A percentile compares a stretch with the other conserved stretches of the same genome.
Evolutionary conservation across 2,888 invertebrate genomes (phyloP).

Genomic region (Microctonus brassicae): DNA sequence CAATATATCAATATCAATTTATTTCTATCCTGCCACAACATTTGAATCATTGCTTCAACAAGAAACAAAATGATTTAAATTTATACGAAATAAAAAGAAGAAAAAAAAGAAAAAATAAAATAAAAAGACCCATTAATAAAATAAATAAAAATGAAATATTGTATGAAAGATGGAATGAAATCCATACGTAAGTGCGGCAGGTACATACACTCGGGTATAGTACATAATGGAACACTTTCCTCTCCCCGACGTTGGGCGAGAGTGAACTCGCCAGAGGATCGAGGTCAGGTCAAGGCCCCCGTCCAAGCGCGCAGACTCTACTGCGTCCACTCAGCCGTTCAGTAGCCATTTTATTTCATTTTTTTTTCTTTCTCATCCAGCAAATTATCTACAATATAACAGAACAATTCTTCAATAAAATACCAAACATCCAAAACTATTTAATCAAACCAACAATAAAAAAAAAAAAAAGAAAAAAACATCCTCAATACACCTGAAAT

Average conservation of each 20-base stretch:
- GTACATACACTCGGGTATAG: slow-evolving; percentile 38
- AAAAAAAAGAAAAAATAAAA: not conserved
- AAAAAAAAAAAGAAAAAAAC: not conserved
- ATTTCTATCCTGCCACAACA: not conserved
- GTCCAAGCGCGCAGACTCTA: slow-evolving; percentile 51
- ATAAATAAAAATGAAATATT: slow-evolving; percentile 3
- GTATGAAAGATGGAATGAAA: slow-evolving; percentile 20
- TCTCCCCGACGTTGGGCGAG: slow-evolving; percentile 66
- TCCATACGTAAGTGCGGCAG: slow-evolving; percentile 11
- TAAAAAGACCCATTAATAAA: not conserved
- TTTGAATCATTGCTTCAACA: not conserved
- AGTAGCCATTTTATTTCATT: not conserved
- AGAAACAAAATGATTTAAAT: not conserved
- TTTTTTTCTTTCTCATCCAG: slow-evolving; percentile 15
- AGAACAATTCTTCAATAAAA: not conserved
- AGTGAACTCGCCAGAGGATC: slow-evolving; percentile 68
- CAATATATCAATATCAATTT: not conserved
- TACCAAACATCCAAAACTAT: not conserved
- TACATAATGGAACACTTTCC: slow-evolving; percentile 68
- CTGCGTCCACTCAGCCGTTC: slow-evolving; percentile 26
- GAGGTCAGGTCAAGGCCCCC: slow-evolving; percentile 70
- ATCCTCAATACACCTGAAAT: not conserved
- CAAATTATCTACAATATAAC: not conserved
- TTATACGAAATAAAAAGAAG: not conserved
- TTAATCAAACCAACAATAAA: not conserved